Evolutionary conservation across 2,797 vertebrate genomes (phyloP), one percentile per base, ranked within the genome.

Genomic region (Telmatherina bonti): DNA sequence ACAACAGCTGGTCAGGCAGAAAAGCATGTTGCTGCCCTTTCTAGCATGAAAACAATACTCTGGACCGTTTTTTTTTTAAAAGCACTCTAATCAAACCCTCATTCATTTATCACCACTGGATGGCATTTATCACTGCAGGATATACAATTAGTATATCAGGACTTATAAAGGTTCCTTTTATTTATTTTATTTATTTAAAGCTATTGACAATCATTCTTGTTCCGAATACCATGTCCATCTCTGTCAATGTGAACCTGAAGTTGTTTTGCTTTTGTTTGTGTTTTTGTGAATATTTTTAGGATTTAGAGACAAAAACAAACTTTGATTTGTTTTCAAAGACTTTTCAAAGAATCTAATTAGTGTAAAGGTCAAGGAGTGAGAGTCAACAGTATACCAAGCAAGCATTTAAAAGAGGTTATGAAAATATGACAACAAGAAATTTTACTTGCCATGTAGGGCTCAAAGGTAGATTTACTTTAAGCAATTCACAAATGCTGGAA

Each of bases 1-100:
- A 92, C 92, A 92, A 89, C 92, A 92, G 90, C 89, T 91, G 91
- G 64, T 86, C 61, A 15, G 52, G 60, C 35, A 69, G 74, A 30
- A 79, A 70, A 69, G 45, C 43, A 54, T 31, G 53, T 7, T 29
- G 64, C 79, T 73, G 70, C 53, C 64, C 36, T 76, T 54, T 43
- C 45, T 20, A n/a, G 45, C 55, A 82, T 53, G 13, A 80, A 73
- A 74, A 84, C 66, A 67, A 65, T 60, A 55, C 27, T 38, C 33
- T 66, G 12, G 54, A 54, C 62, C 60, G n/a, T n/a, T 70, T 60
- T 63, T 43, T 80, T 85, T 70, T 62, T 15, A 18, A 64, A 60
- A 72, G 74, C 53, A 65, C 29, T 55, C 2, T 24, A 38, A 70
- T 80, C 45, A 70, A 78, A 53, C 47, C 0, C 20, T 64, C 15